These are phyloP conservation scores for Heliconius erato DNA, from an alignment of 2,888 invertebrate genomes.

Conservation along the genomic window DNA sequence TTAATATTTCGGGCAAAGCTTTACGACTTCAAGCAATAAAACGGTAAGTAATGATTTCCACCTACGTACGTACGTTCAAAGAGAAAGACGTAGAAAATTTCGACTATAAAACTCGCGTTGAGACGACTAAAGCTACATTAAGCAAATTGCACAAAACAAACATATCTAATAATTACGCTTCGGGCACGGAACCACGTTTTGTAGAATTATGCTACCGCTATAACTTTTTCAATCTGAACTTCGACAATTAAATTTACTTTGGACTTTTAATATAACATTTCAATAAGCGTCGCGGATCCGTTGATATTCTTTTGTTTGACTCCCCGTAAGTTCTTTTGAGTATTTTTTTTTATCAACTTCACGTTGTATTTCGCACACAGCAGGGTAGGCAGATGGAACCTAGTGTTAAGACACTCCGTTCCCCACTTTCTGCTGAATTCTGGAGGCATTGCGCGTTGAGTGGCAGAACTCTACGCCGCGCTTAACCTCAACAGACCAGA, in stretches of 20 bases:
- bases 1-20: slow-evolving; percentile 51
- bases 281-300: slow-evolving; percentile 44
- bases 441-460: no score
- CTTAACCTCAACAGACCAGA: no score
- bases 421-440: no score
- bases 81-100: slow-evolving; percentile 68
- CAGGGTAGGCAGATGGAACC: no score
- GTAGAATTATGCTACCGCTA: slow-evolving; percentile 77
- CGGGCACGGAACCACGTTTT: slow-evolving; percentile 68
- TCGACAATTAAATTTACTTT: slow-evolving; percentile 83
- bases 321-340: slow-evolving; percentile 53
- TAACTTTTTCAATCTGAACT: slow-evolving; percentile 85
- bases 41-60: slow-evolving; percentile 71
- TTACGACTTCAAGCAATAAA: slow-evolving; percentile 65
- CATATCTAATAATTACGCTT: slow-evolving; percentile 79
- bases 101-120: slow-evolving; percentile 61
- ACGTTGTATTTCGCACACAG: no score
- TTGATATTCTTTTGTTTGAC: slow-evolving; percentile 54
- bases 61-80: slow-evolving; percentile 62
- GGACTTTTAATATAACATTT: slow-evolving; percentile 77
- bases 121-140: slow-evolving; percentile 73
- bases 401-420: no score
- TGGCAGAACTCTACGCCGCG: no score
- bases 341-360: no score
- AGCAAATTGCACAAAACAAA: slow-evolving; percentile 77